phyloP scores from a whole-genome alignment of 2,113 vertebrate genomes.

The Hippocampus mohnikei region DNA sequence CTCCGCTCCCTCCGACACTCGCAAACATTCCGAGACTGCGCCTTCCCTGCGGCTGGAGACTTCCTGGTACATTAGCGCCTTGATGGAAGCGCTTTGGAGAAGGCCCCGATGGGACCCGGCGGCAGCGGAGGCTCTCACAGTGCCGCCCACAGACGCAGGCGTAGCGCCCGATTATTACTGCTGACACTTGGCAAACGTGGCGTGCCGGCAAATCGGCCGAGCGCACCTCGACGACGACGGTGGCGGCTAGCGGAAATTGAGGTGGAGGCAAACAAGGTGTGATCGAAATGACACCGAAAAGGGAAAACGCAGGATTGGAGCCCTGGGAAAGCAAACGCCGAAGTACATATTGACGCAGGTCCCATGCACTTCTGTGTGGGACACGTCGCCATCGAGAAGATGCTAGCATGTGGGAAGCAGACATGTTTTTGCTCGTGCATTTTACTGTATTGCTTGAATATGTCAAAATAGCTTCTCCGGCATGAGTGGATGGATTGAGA shows the following conservation, averaged over 20 bases:
- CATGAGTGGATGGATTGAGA: background rate
- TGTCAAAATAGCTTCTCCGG: background rate
- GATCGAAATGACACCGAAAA: background rate
- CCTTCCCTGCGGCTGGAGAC: background rate
- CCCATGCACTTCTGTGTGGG: background rate
- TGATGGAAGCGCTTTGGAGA: background rate
- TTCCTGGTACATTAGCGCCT: conserved; percentile 3
- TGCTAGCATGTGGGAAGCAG: background rate
- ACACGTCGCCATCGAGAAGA: background rate
- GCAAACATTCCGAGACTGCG: background rate
- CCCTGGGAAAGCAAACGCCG: background rate
- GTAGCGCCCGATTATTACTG: background rate
- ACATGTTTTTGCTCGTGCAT: too few relatives aligned
- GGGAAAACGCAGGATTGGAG: background rate
- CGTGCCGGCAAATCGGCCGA: background rate
- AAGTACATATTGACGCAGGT: conserved; percentile 1
- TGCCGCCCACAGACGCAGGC: background rate
- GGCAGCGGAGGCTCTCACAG: background rate
- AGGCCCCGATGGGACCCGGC: background rate
- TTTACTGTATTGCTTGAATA: background rate
- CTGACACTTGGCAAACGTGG: background rate
- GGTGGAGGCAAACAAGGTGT: background rate
- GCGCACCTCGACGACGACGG: background rate
- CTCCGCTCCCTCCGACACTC: background rate
- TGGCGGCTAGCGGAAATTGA: background rate